Conservation (phyloP, 2,113 vertebrate genomes). For the Paratilapia polleni region DNA sequence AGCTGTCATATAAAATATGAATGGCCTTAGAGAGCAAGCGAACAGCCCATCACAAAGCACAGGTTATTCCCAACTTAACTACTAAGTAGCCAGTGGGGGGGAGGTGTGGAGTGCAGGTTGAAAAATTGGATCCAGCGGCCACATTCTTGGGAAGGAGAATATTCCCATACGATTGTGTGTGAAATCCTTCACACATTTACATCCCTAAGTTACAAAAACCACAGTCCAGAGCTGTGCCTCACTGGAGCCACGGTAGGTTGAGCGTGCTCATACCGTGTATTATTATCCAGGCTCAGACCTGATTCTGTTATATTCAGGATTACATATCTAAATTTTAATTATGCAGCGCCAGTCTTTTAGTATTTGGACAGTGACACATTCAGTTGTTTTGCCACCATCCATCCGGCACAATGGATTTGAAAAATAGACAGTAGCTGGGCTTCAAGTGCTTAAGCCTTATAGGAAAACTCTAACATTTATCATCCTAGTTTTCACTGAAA, state of each 20-base stretch:
- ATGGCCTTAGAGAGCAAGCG: conserved; percentile 60
- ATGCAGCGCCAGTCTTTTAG: background rate
- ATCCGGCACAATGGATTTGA: background rate
- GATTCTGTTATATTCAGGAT: conserved; percentile 30
- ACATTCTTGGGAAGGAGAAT: background rate
- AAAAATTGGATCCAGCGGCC: conserved; percentile 36
- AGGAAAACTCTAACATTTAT: background rate
- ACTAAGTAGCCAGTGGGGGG: background rate
- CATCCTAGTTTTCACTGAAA: background rate
- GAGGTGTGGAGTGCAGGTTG: conserved; percentile 1
- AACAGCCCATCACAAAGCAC: conserved; percentile 45
- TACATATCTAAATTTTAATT: background rate
- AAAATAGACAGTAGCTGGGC: background rate
- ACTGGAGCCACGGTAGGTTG: background rate
- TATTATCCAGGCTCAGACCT: background rate
- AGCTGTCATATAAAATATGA: conserved; percentile 70
- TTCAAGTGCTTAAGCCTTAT: background rate
- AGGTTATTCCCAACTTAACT: conserved; percentile 53
- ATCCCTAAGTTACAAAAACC: background rate
- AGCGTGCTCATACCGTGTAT: background rate
- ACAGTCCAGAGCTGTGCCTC: background rate
- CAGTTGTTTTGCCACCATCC: background rate
- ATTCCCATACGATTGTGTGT: conserved; percentile 1
- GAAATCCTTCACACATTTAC: conserved; percentile 2
- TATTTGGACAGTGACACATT: conserved; percentile 7